These are phyloP conservation scores for Cyphomyrus discorhynchus DNA, from an alignment of 2,113 vertebrate species.

Conservation along the genomic window DNA sequence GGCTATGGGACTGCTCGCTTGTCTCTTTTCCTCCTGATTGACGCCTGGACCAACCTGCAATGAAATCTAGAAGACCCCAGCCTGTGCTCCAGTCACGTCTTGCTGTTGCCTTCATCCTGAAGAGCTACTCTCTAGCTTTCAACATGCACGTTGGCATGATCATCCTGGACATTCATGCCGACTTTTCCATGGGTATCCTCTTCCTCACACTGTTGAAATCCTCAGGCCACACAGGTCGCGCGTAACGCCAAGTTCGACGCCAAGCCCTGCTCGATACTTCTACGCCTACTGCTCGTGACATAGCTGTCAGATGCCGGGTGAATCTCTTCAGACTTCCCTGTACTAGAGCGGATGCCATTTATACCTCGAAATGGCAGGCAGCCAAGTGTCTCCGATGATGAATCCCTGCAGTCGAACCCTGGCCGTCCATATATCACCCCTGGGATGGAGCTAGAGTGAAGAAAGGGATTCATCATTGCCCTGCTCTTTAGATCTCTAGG, in stretches of 20 bases:
- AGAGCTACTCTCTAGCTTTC: conserved; percentile 51
- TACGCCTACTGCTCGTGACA: not conserved
- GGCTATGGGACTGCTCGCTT: not conserved
- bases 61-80: conserved; percentile 1
- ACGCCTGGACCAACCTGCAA: conserved; percentile 51
- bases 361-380: not conserved
- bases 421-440: not conserved
- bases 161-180: conserved; percentile 43
- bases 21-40: conserved; percentile 40
- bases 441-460: not conserved
- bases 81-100: conserved; percentile 28
- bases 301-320: not conserved
- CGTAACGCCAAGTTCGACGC: not conserved
- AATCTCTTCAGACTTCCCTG: not conserved
- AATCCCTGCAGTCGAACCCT: not conserved
- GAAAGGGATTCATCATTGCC: not conserved
- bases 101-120: conserved; percentile 43
- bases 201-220: not conserved
- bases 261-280: not conserved
- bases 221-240: not conserved
- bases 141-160: conserved; percentile 44
- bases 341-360: not conserved
- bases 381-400: not conserved
- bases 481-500: not conserved
- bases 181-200: not conserved